These are phyloP conservation scores for Branchipolynoe longqiensis DNA, from an alignment of 2,888 invertebrate species.

Conservation along the genomic window DNA sequence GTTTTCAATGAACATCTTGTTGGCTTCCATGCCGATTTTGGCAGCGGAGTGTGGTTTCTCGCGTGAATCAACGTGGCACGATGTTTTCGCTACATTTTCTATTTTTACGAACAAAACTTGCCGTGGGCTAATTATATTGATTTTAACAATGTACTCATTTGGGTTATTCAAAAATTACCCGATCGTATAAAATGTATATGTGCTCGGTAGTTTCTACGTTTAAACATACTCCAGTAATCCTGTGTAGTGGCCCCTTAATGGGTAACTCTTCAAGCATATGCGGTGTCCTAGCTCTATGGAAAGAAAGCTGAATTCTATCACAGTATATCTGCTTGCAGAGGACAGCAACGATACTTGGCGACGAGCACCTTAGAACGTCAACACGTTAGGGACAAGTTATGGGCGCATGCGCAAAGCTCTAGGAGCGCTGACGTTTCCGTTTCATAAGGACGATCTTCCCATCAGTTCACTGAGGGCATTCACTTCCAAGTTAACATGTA, in stretches of 20 bases:
- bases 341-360: not conserved
- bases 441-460: not conserved
- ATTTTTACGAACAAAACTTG: not conserved
- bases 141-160: no score
- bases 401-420: not conserved
- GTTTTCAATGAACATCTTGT: slow-evolving; percentile 6
- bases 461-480: no score
- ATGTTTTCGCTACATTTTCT: not conserved
- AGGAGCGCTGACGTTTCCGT: no score
- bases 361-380: not conserved
- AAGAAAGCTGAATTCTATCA: no score
- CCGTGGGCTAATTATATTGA: no score
- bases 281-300: not conserved
- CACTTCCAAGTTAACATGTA: slow-evolving; percentile 30
- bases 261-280: not conserved
- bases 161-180: no score
- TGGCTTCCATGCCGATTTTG: slow-evolving; percentile 55
- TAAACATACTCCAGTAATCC: not conserved
- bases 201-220: no score
- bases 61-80: slow-evolving; percentile 51
- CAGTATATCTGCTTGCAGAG: slow-evolving; percentile 6
- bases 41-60: slow-evolving; percentile 43
- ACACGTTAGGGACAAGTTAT: not conserved
- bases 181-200: no score
- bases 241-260: not conserved